These are phyloP conservation scores for Physeter macrocephalus DNA, from an alignment of 2,113 vertebrate genomes.

Conservation along the genomic window DNA sequence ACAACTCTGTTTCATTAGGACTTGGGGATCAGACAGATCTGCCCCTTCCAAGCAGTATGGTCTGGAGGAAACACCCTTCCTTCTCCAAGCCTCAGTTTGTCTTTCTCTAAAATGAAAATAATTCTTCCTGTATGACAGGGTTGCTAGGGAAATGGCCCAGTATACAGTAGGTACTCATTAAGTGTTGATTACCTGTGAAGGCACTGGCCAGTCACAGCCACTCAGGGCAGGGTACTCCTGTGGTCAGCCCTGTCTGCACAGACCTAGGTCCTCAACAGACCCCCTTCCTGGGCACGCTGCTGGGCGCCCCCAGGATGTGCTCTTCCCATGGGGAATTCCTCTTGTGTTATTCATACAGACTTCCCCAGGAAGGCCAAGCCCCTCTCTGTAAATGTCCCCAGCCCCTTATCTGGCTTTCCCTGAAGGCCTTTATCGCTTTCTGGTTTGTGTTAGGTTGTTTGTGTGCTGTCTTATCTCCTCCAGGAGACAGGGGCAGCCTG, in stretches of 20 bases:
- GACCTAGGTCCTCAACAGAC: background rate
- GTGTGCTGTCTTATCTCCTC: background rate
- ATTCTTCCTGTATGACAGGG: too few species aligned
- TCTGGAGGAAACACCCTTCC: background rate
- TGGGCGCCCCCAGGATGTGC: background rate
- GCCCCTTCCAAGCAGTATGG: background rate
- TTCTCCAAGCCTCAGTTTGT: background rate
- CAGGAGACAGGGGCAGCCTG: background rate
- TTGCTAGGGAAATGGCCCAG: background rate
- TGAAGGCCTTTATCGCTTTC: background rate
- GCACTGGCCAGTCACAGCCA: background rate
- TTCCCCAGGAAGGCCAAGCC: background rate
- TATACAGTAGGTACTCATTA: background rate
- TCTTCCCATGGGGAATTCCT: background rate
- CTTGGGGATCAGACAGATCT: background rate
- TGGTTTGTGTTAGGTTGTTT: constrained; percentile 30
- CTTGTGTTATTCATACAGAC: background rate
- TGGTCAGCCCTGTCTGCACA: background rate
- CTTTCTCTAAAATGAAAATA: background rate
- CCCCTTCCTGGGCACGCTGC: background rate
- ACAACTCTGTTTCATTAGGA: background rate
- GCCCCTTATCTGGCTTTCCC: background rate
- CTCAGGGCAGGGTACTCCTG: background rate
- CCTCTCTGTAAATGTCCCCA: background rate
- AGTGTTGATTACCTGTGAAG: background rate